Evolutionary conservation across 2,797 vertebrate genomes (phyloP), one percentile per base, ranked within the genome.

Genomic region (Dryobates pubescens): DNA sequence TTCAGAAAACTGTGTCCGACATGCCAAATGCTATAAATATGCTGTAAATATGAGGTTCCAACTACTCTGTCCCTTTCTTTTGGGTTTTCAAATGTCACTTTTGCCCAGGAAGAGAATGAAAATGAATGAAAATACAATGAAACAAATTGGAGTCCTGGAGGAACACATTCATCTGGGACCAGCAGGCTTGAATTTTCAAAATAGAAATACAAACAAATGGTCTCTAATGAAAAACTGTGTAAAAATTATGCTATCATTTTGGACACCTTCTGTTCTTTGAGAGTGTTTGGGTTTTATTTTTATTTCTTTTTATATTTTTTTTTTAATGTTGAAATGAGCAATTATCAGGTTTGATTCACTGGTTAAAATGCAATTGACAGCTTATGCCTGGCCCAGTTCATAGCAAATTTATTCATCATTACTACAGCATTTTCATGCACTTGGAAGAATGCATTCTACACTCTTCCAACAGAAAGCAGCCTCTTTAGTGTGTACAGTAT

Each of bases 401-500:
- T 71, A 88, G 75, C 82, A 93, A 92, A 76, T 34, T 84, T 61
- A 92, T 92, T 84, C 73, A 86, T 96, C 92, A 89, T 92, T 94
- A 93, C 93, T 92, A 74, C 30, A 73, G 61, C 84, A 86, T 93
- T 92, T 96, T 96, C 79, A 80, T 89, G 56, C 70, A 77, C 76
- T 96, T 94, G 82, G 76, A 96, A 94, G 58, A 90, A 85, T 89
- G 57, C 36, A 71, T 95, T 90, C 78, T 91, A 8, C 47, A 17
- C 4, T 72, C 67, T 82, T 90, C 84, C 74, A 92, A 80, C 56
- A 88, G 69, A 96, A 96, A 89, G 80, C 77, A 90, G 34, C 36
- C 80, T 90, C 75, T 95, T 91, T 71, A 89, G 64, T 88, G 81
- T 94, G 86, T 96, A 87, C 89, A 95, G 41, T 95, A 93, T 95